Evolutionary conservation across 2,888 invertebrate species (phyloP).

Genomic region (Tetheella fluctuosa): DNA sequence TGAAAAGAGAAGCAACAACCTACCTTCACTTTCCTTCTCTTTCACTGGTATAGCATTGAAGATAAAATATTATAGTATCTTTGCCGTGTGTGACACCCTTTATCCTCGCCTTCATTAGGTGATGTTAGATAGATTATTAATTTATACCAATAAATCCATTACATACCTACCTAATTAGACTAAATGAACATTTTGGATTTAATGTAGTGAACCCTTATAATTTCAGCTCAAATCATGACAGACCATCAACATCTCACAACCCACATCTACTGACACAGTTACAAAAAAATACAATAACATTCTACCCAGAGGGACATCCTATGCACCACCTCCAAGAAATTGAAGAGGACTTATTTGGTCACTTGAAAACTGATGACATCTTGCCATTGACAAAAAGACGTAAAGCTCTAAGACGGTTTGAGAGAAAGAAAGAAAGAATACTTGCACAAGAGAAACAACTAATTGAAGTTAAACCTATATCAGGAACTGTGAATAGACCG

Average conservation of each 20-base stretch:
- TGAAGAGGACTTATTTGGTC: slow-evolving; percentile 76
- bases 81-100: too few relatives aligned
- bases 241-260: slow-evolving; percentile 47
- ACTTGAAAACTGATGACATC: slow-evolving; percentile 68
- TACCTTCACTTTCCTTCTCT: too few relatives aligned
- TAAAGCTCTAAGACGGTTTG: slow-evolving; percentile 76
- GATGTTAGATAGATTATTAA: too few relatives aligned
- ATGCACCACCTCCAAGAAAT: slow-evolving; percentile 80
- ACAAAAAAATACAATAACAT: slow-evolving; percentile 46
- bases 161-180: too few relatives aligned
- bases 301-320: slow-evolving; percentile 76
- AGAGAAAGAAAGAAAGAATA: slow-evolving; percentile 68
- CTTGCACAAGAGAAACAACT: slow-evolving; percentile 50
- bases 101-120: too few relatives aligned
- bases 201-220: neutral
- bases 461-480: slow-evolving; percentile 31
- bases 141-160: too few relatives aligned
- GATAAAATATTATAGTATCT: too few relatives aligned
- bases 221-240: slow-evolving; percentile 44
- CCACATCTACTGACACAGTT: slow-evolving; percentile 44
- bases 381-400: slow-evolving; percentile 70
- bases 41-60: too few relatives aligned
- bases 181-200: too few relatives aligned
- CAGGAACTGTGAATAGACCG: slow-evolving; percentile 41
- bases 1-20: too few relatives aligned